Base-by-base conservation (phyloP, 2,113 vertebrate genomes). In the Amblyopsis rosae region DNA sequence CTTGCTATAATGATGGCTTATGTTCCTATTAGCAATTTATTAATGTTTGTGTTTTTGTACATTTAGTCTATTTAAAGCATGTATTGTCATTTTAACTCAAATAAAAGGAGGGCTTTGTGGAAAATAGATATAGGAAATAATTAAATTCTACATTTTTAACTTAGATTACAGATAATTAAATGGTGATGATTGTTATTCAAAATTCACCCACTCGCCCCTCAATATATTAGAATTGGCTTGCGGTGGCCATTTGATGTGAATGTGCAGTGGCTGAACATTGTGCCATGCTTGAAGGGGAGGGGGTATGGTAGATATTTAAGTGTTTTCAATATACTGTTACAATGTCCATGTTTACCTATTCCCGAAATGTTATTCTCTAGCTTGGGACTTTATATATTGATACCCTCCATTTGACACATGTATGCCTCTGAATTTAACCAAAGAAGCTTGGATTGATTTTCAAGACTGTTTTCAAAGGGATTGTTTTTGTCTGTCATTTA, bases 61-160 rank as follows among this genome's bases (percentile, higher is more conserved):
- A 81, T 82, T 81, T 80, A 82, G 75, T 82, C 72, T 91, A 88
- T 91, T 91, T 88, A 87, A 92, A 84, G 85, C 86, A 87, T 87
- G 72, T 83, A 86, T 82, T 71, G 84, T 17, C 69, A 26, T 72
- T 76, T 55, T 77, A 66, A 75, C 53, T 41, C 51, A 70, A 64
- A 61, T 41, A 64, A 58, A 74, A 68, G 1, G 7, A 69, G 58
- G 59, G 75, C 60, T 53, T 74, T 49, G 3, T 67, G 59, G 56
- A 69, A n/a, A 62, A 67, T 3, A 10, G 58, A 12, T 48, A 82
- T 75, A 76, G 85, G 73, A 81, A 85, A 73, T 79, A 8, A 60
- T 76, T 63, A 76, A 5, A n/a, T 72, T 59, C 10, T 19, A 56
- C 15, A 13, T 17, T 56, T 17, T 9, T 56, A 45, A 72, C 68